phyloP scores from a whole-genome alignment of 2,797 vertebrate genomes.

The Dermochelys coriacea region DNA sequence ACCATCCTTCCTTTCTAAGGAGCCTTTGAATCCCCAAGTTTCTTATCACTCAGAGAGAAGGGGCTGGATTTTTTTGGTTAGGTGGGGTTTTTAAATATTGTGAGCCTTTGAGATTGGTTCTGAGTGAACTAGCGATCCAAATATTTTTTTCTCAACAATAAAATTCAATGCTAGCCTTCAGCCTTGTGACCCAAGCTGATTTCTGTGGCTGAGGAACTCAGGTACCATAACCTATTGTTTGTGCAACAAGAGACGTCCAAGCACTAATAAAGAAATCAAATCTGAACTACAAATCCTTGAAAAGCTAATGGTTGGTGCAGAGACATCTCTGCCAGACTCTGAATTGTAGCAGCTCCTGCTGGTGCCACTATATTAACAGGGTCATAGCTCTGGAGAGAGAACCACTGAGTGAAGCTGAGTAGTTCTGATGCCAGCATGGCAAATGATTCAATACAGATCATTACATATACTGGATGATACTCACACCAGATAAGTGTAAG shows the following conservation, averaged over 20 bases:
- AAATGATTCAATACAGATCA: constrained; percentile 69
- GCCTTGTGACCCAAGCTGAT: not conserved
- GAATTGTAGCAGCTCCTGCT: constrained; percentile 45
- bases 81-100: not conserved
- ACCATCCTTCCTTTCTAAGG: not conserved
- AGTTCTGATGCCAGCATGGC: constrained; percentile 62
- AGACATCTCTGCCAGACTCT: constrained; percentile 67
- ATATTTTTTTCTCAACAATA: not conserved
- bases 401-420: constrained; percentile 63
- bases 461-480: constrained; percentile 52
- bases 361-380: constrained; percentile 66
- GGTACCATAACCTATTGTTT: constrained; percentile 34
- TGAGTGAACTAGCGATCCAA: not conserved
- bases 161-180: not conserved
- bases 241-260: constrained; percentile 25
- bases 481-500: constrained; percentile 49
- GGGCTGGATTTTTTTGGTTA: not conserved
- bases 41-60: not conserved
- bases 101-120: not conserved
- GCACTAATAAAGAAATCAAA: constrained; percentile 51
- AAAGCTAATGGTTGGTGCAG: constrained; percentile 65
- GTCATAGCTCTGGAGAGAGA: constrained; percentile 59
- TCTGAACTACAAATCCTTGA: constrained; percentile 60
- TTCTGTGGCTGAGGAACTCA: not conserved
- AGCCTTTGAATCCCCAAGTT: not conserved